Percentiles rank a stretch among this genome's conserved stretches.
These are phyloP conservation scores for Mythimna albipuncta DNA, from an alignment of 2,888 invertebrate species.

Conservation along the genomic window DNA sequence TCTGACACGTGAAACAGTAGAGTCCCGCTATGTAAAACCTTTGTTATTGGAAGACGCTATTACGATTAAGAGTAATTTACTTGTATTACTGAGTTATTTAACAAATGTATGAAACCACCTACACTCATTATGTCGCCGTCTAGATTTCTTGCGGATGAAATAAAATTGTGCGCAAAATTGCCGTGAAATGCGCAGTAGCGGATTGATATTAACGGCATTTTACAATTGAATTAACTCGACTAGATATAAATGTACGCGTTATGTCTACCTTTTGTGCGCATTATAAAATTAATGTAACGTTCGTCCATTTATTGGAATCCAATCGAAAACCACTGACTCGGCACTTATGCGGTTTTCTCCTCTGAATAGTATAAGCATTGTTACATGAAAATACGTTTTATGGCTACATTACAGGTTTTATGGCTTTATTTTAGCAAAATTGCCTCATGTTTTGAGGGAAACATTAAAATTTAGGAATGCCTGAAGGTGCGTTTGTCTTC, in stretches of 20 bases:
- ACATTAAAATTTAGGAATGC: slow-evolving; percentile 50
- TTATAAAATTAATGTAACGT: slow-evolving; percentile 57
- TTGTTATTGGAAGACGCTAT: slow-evolving; percentile 36
- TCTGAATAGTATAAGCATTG: slow-evolving; percentile 61
- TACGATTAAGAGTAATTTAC: slow-evolving; percentile 34
- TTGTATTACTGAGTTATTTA: slow-evolving; percentile 45
- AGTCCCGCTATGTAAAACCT: slow-evolving; percentile 34
- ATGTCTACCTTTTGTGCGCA: slow-evolving; percentile 30
- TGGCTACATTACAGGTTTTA: slow-evolving; percentile 61
- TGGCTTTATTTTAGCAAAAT: slow-evolving; percentile 61
- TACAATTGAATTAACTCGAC: slow-evolving; percentile 62
- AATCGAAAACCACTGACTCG: slow-evolving; percentile 61
- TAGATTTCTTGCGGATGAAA: slow-evolving; percentile 63
- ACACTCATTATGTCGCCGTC: slow-evolving; percentile 36
- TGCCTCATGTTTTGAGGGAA: slow-evolving; percentile 52
- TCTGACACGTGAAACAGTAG: slow-evolving; percentile 1
- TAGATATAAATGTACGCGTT: slow-evolving; percentile 35
- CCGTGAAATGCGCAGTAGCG: slow-evolving; percentile 69
- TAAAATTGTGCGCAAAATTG: slow-evolving; percentile 73
- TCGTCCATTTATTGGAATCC: slow-evolving; percentile 54
- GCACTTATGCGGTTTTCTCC: slow-evolving; percentile 59
- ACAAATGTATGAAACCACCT: slow-evolving; percentile 40
- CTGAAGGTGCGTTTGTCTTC: slow-evolving; percentile 41
- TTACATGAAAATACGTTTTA: slow-evolving; percentile 62
- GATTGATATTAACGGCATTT: slow-evolving; percentile 66